These are phyloP conservation scores for Eurytoma adleriae DNA, from an alignment of 2,888 invertebrate genomes.

Conservation along the genomic window DNA sequence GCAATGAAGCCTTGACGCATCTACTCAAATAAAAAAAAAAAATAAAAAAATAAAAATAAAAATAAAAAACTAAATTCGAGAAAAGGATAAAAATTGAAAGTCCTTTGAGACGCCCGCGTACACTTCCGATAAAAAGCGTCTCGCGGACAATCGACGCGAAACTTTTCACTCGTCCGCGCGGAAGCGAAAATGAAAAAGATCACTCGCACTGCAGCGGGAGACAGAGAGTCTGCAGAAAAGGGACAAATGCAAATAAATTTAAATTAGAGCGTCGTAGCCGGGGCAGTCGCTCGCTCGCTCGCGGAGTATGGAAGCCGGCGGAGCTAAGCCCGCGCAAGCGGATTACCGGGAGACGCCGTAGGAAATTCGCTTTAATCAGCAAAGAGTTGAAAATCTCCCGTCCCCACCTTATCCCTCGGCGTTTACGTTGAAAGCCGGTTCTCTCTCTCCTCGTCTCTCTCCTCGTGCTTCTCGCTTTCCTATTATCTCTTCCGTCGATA, in stretches of 20 bases:
- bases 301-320: constrained; percentile 16
- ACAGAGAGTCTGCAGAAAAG: constrained; percentile 59
- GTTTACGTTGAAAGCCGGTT: constrained; percentile 40
- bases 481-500: constrained; percentile 26
- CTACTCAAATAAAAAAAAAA: too few species aligned
- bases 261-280: constrained; percentile 62
- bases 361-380: constrained; percentile 65
- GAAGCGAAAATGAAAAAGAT: too few species aligned
- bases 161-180: too few species aligned
- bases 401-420: constrained; percentile 23
- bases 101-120: too few species aligned
- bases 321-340: constrained; percentile 62
- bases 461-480: constrained; percentile 19
- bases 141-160: too few species aligned
- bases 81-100: too few species aligned
- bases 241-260: constrained; percentile 72
- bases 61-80: too few species aligned
- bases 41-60: too few species aligned
- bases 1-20: too few species aligned
- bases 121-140: too few species aligned
- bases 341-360: constrained; percentile 60
- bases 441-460: background rate
- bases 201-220: too few species aligned
- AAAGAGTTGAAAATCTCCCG: constrained; percentile 63
- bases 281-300: constrained; percentile 9